A percentile compares a stretch with the other conserved stretches of the same genome.
These are phyloP conservation scores for Pseudoips prasinana DNA, from an alignment of 2,888 invertebrate genomes.

Conservation along the genomic window DNA sequence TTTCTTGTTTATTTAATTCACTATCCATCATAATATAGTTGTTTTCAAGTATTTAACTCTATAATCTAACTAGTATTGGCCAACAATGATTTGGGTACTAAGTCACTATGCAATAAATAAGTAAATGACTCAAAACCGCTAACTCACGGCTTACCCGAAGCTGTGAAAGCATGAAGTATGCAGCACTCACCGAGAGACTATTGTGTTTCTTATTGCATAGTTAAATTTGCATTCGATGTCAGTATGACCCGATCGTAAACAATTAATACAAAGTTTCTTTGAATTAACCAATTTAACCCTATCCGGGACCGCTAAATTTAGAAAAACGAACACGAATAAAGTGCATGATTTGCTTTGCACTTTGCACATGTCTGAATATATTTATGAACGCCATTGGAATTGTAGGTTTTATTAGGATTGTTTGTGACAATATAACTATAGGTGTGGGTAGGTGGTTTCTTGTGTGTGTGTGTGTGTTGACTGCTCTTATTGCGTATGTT, in stretches of 20 bases:
- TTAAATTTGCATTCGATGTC: neutral
- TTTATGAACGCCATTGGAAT: too few species aligned
- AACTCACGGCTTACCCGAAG: too few species aligned
- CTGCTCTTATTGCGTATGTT: slow-evolving; percentile 3
- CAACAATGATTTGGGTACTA: too few species aligned
- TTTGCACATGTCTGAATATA: slow-evolving; percentile 15
- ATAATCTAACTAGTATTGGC: too few species aligned
- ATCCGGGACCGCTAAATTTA: slow-evolving; percentile 14
- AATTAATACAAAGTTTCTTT: too few species aligned
- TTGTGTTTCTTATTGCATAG: neutral
- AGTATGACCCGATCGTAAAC: slow-evolving; percentile 15
- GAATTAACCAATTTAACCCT: slow-evolving; percentile 21
- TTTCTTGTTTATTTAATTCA: too few species aligned
- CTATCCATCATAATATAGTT: too few species aligned
- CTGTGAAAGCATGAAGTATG: too few species aligned
- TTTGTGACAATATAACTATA: slow-evolving; percentile 15
- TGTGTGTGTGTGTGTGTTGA: slow-evolving; percentile 4
- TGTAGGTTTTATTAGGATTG: slow-evolving; percentile 6
- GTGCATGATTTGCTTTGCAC: slow-evolving; percentile 17
- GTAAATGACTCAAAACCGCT: too few species aligned
- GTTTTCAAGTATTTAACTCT: too few species aligned
- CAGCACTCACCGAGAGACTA: too few species aligned
- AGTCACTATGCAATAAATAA: too few species aligned
- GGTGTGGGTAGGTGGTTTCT: slow-evolving; percentile 6
- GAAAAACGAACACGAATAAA: slow-evolving; percentile 19